Evolutionary conservation across 2,113 vertebrate genomes (phyloP).

Genomic region (Manacus vitellinus): DNA sequence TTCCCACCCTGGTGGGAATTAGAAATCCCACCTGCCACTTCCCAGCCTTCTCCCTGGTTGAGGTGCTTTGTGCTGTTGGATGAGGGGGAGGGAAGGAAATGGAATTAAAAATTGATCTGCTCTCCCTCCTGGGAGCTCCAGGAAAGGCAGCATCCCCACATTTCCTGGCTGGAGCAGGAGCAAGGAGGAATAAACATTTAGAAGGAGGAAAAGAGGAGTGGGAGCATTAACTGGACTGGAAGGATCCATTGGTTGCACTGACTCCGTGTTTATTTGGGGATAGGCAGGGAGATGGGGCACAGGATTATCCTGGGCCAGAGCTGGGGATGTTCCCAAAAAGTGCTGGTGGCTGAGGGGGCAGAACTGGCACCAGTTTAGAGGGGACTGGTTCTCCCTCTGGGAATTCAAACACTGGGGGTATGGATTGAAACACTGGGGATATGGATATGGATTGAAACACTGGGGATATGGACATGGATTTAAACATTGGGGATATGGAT

Average conservation of each 20-base stretch:
- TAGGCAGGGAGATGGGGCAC: neutral
- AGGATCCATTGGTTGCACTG: neutral
- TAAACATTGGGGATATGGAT: neutral
- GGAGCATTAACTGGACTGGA: neutral
- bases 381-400: neutral
- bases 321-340: neutral
- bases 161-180: neutral
- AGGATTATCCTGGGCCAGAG: too few relatives aligned
- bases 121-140: neutral
- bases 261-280: neutral
- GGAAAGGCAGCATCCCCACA: neutral
- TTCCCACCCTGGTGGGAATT: neutral
- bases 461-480: neutral
- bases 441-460: too few relatives aligned
- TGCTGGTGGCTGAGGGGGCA: rapidly evolving
- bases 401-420: neutral
- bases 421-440: neutral
- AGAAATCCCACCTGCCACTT: neutral
- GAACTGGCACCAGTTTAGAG: neutral
- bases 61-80: neutral
- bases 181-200: neutral
- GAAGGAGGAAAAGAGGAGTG: neutral
- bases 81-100: neutral
- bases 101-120: neutral
- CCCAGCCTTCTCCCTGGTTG: neutral